Evolutionary conservation across 1,140 invertebrate species (phyloP), one percentile per base, ranked within the genome.

Genomic region (Drosophila orena): DNA sequence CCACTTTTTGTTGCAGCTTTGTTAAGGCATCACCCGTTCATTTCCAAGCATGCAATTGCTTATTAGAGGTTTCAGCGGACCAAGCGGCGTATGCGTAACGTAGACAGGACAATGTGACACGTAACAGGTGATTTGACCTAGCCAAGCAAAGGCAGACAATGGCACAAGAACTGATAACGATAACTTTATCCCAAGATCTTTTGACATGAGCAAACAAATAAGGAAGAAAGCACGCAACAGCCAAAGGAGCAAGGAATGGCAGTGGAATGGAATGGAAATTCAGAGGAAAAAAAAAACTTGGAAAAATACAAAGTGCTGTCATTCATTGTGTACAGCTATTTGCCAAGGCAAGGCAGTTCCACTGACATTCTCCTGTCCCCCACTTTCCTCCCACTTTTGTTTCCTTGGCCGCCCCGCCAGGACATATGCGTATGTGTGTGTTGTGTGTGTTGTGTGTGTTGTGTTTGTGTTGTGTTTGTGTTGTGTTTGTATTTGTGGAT

Each of bases 251-350:
- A 73, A 35, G 30, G 10, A 8, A 34, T 14, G 47, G 12, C 11
- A 30, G 7, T 30, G 30, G 44, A 46, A 46, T 22, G 22, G 20
- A 22, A 50, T 34, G 24, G 34, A 55, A 57, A 40, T 49, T n/a
- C 15, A 8, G 14, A 10, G 22, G 40, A 11, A 59, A 76, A 17
- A 76, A 17, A 76, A 58, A 66, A 59, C 55, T 70, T 74, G 58
- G 50, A 75, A 77, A 72, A 77, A 85, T 81, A 86, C 77, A 85
- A 85, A 85, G 81, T 86, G 85, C 74, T 81, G 83, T 74, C 79
- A 86, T 86, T 81, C 81, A 86, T 88, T 86, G 81, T 88, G 64
- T 59, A 78, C 65, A 60, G 83, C 69, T 81, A 81, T 88, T 86
- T 68, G 69, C 46, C 69, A 49, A 35, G 64, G 56, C 60, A 52